Conservation (phyloP, 2,888 invertebrate genomes). For the Lasioglossum villosulum region DNA sequence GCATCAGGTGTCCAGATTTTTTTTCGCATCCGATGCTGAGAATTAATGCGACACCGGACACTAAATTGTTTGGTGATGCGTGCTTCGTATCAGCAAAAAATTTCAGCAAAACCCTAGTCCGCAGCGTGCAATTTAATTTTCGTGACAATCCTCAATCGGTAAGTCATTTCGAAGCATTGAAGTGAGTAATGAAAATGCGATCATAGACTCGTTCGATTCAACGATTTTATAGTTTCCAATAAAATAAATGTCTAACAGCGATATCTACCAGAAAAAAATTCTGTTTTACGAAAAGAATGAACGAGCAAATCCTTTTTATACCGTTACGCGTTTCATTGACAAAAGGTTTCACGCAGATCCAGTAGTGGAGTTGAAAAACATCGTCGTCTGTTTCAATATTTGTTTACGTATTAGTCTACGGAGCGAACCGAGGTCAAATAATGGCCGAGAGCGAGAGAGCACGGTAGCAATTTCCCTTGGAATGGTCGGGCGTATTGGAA, state of each 20-base stretch:
- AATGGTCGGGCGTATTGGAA: neutral
- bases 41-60: neutral
- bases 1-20: neutral
- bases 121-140: neutral
- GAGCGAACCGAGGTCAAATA: neutral
- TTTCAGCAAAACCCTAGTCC: neutral
- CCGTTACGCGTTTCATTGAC: neutral
- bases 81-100: neutral
- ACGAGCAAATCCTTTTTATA: neutral
- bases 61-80: neutral
- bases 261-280: no score
- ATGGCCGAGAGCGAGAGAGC: neutral
- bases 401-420: neutral
- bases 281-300: neutral
- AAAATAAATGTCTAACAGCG: no score
- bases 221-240: neutral
- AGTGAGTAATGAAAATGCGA: neutral
- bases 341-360: neutral
- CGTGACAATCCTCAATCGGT: neutral
- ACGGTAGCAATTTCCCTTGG: neutral
- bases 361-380: neutral
- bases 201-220: neutral
- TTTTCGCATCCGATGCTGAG: neutral
- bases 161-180: neutral
- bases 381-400: neutral